Conservation (phyloP, 2,797 vertebrate species). For the Chelon auratus region DNA sequence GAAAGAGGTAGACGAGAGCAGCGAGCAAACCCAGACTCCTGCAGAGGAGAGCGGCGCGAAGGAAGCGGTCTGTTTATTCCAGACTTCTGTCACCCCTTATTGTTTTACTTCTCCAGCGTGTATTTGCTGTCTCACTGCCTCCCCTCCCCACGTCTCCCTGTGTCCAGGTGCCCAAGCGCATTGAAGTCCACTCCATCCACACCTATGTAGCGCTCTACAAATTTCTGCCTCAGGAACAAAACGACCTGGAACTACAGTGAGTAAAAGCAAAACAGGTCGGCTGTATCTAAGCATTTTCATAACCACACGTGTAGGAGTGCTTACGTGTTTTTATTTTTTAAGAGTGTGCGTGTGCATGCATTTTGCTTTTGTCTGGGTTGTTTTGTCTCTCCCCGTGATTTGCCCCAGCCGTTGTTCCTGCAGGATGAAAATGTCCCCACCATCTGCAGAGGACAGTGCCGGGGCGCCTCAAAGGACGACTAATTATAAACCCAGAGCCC, state of each 20-base stretch:
- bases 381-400: conserved; percentile 33
- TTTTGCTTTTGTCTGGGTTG: conserved; percentile 27
- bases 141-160: neutral
- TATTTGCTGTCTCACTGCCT: conserved; percentile 35
- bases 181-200: conserved; percentile 90
- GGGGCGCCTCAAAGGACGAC: conserved; percentile 67
- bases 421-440: conserved; percentile 67
- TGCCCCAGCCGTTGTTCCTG: conserved; percentile 41
- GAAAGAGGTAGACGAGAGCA: conserved; percentile 65
- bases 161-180: conserved; percentile 80
- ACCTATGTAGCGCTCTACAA: conserved; percentile 93
- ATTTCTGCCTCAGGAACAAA: conserved; percentile 93
- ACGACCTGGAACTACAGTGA: conserved; percentile 93
- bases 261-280: conserved; percentile 62
- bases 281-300: conserved; percentile 12
- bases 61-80: conserved; percentile 47
- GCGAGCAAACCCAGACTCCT: conserved; percentile 53
- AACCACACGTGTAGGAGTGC: conserved; percentile 1
- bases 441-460: conserved; percentile 71
- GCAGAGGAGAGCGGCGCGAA: conserved; percentile 65
- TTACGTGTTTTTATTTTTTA: neutral
- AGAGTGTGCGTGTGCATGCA: neutral
- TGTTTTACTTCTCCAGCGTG: neutral
- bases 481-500: conserved; percentile 75
- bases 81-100: conserved; percentile 18